A percentile compares a stretch with the other conserved stretches of the same genome.
phyloP scores from a whole-genome alignment of 2,888 invertebrate genomes.

The Ctenicera cuprea region DNA sequence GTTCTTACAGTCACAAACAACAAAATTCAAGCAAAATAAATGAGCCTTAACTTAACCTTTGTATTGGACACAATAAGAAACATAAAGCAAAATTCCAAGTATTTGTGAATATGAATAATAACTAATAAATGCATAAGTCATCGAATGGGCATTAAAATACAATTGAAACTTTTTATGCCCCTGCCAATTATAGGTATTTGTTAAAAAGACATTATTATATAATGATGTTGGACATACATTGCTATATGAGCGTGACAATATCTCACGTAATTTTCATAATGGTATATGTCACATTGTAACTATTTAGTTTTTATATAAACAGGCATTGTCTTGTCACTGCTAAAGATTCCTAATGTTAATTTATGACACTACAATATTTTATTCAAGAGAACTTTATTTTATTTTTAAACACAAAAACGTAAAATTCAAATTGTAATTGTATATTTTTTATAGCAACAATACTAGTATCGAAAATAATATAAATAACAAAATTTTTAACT shows the following conservation, averaged over 20 bases:
- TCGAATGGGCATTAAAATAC: constrained; percentile 1
- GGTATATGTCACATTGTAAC: not conserved
- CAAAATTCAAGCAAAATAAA: too few species aligned
- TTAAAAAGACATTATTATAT: not conserved
- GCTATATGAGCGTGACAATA: constrained; percentile 5
- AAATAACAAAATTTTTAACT: too few species aligned
- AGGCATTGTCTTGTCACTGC: constrained; percentile 12
- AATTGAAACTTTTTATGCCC: constrained; percentile 15
- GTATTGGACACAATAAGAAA: too few species aligned
- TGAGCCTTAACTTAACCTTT: too few species aligned
- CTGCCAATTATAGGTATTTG: not conserved
- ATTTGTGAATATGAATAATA: not conserved
- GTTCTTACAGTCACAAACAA: too few species aligned
- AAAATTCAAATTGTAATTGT: too few species aligned
- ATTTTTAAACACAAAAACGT: too few species aligned
- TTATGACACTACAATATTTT: not conserved
- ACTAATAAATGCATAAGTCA: not conserved
- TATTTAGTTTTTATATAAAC: not conserved
- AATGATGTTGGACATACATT: not conserved
- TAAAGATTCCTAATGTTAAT: not conserved
- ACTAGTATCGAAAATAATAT: too few species aligned
- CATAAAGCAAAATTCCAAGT: not conserved
- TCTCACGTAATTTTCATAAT: not conserved
- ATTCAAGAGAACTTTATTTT: too few species aligned
- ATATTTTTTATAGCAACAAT: too few species aligned